These are phyloP conservation scores for Serrognathus titanus DNA, from an alignment of 2,888 invertebrate species.

Conservation along the genomic window DNA sequence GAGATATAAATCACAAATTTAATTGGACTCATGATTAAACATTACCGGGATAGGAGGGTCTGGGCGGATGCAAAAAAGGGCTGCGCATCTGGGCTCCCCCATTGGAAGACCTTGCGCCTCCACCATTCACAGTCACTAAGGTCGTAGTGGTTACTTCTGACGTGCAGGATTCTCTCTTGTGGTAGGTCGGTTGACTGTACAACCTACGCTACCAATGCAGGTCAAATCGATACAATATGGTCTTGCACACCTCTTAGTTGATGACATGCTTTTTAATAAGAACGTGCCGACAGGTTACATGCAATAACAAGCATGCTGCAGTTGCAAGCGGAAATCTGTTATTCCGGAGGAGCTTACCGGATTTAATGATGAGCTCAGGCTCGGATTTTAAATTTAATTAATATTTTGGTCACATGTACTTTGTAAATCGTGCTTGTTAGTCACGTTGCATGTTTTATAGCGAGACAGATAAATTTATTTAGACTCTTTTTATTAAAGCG, in stretches of 20 bases:
- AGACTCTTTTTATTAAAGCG: too few relatives aligned
- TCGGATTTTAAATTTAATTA: too few relatives aligned
- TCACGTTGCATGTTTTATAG: too few relatives aligned
- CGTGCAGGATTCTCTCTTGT: slow-evolving; percentile 74
- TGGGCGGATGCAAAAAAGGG: slow-evolving; percentile 42
- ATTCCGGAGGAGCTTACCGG: not conserved
- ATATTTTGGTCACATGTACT: too few relatives aligned
- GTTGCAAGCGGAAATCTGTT: not conserved
- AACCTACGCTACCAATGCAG: slow-evolving; percentile 52
- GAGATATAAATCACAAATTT: not conserved
- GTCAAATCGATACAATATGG: slow-evolving; percentile 25
- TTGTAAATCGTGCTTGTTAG: too few relatives aligned
- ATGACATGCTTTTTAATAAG: too few relatives aligned
- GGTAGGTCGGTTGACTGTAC: slow-evolving; percentile 69
- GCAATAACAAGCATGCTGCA: not conserved
- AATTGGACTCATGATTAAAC: slow-evolving; percentile 18
- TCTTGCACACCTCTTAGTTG: too few relatives aligned
- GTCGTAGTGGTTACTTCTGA: slow-evolving; percentile 80
- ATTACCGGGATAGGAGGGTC: slow-evolving; percentile 23
- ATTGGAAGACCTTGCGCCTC: slow-evolving; percentile 23
- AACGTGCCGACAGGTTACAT: not conserved
- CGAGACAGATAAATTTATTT: too few relatives aligned
- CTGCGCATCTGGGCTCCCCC: slow-evolving; percentile 33
- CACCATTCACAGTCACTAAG: slow-evolving; percentile 54
- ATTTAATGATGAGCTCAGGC: too few relatives aligned